Conservation (phyloP, 2,888 invertebrate genomes). For the Odontothrips loti region DNA sequence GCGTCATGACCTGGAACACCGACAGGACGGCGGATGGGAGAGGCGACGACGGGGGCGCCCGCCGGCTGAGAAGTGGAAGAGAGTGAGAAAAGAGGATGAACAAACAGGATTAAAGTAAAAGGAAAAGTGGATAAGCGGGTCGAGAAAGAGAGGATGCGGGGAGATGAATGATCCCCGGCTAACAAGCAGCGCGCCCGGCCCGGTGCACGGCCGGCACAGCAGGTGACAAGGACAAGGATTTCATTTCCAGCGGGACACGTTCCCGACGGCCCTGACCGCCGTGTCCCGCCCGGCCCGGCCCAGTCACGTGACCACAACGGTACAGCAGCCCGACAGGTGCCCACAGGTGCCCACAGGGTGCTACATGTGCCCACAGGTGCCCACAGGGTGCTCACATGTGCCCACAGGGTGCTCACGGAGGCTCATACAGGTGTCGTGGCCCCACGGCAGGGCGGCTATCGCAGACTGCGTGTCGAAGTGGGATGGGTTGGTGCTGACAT, state of each 20-base stretch:
- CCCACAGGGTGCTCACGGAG: neutral
- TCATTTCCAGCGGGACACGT: neutral
- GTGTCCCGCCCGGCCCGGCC: neutral
- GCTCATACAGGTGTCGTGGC: neutral
- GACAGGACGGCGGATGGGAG: no score
- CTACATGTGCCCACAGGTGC: no score
- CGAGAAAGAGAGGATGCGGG: neutral
- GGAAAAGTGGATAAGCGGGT: neutral
- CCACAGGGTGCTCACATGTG: neutral
- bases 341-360: neutral
- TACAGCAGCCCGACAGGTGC: neutral
- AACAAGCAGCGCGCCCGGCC: no score
- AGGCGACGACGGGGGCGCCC: no score
- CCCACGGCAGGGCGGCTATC: no score
- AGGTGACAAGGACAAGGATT: constrained; percentile 3
- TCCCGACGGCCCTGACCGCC: neutral
- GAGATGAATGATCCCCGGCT: neutral
- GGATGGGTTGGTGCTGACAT: neutral
- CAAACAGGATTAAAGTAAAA: neutral
- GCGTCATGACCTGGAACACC: no score
- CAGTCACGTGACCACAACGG: neutral
- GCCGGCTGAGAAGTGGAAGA: no score
- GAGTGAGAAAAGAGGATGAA: no score
- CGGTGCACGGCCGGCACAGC: no score
- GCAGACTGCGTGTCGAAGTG: neutral